Evolutionary conservation across 2,888 invertebrate genomes (phyloP).

Genomic region (Meandrusa payeni): DNA sequence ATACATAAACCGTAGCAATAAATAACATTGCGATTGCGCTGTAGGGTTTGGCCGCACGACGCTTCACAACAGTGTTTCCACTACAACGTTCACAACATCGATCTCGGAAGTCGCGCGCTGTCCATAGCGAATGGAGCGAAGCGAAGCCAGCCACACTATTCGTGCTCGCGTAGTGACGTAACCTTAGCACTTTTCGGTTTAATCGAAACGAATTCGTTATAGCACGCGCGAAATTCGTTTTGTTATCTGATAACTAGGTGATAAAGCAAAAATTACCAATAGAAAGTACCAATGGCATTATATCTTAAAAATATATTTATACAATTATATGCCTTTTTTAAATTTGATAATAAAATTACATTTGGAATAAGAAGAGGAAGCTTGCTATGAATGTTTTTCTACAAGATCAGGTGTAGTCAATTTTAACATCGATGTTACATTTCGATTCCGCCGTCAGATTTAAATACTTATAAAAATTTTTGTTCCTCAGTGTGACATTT

Average conservation of each 20-base stretch:
- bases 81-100: conserved; percentile 51
- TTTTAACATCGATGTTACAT: too few species aligned
- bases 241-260: conserved; percentile 23
- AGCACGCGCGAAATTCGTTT: conserved; percentile 3
- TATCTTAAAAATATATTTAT: too few species aligned
- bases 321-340: too few species aligned
- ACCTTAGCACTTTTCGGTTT: conserved; percentile 25
- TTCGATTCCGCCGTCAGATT: too few species aligned
- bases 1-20: conserved; percentile 34
- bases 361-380: too few species aligned
- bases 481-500: too few species aligned
- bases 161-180: conserved; percentile 35
- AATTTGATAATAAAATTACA: too few species aligned
- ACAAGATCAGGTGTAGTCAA: too few species aligned
- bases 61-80: conserved; percentile 58
- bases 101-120: conserved; percentile 45
- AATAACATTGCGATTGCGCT: conserved; percentile 57
- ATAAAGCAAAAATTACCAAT: too few species aligned
- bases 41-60: conserved; percentile 52
- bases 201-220: conserved; percentile 8
- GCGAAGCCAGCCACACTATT: conserved; percentile 37
- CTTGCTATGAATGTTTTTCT: too few species aligned
- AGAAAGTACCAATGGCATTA: too few species aligned
- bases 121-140: conserved; percentile 37
- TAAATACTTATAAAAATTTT: too few species aligned